Conservation (phyloP, 1,140 invertebrate genomes). For the Hirudo medicinalis region DNA sequence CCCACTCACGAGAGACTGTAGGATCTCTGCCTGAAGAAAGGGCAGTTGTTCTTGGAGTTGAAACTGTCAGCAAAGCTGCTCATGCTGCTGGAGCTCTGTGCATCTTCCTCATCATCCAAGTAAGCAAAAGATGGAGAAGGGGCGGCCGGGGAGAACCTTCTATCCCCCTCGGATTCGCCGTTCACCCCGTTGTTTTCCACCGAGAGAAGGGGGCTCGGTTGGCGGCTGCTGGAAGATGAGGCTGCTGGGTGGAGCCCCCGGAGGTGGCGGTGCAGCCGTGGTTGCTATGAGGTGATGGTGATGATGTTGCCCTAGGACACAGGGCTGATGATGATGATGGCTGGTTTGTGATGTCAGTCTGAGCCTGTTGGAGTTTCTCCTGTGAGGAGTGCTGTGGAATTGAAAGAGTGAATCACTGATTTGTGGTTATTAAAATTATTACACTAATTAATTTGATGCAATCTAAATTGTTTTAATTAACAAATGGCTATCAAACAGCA, state of each 20-base stretch:
- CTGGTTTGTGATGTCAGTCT: constrained; percentile 43
- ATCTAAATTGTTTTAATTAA: no score
- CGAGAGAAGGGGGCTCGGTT: neutral
- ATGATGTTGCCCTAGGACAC: constrained; percentile 23
- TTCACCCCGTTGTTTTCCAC: neutral
- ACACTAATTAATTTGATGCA: no score
- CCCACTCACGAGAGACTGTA: neutral
- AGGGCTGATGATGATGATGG: constrained; percentile 13
- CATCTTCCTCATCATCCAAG: neutral
- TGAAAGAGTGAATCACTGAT: no score
- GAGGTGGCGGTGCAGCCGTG: neutral
- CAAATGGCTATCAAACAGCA: no score
- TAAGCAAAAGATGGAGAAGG: neutral
- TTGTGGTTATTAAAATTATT: no score
- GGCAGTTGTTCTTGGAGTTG: neutral
- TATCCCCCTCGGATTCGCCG: neutral
- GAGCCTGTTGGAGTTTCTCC: constrained; percentile 55
- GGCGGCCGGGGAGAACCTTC: neutral
- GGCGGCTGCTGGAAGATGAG: neutral
- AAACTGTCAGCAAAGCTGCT: constrained; percentile 6
- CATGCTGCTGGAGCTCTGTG: neutral
- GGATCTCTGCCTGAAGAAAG: constrained; percentile 5
- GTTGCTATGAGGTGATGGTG: neutral
- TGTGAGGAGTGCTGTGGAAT: constrained; percentile 81
- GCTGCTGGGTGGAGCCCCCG: neutral